Evolutionary conservation across 2,113 vertebrate species (phyloP).

Genomic region (Falco punctatus): DNA sequence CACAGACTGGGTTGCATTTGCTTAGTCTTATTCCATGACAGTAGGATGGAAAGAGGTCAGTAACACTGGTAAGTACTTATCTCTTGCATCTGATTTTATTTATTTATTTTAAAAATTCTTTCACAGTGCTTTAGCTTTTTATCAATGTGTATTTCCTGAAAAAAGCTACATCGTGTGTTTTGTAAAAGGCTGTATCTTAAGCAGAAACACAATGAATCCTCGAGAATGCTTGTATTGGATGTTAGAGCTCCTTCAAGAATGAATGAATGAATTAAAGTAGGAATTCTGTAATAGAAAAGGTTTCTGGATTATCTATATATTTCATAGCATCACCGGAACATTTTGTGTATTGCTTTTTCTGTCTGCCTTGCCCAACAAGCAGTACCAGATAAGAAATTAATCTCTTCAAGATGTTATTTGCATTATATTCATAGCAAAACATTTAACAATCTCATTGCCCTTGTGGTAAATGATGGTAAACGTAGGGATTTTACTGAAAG

Average conservation of each 20-base stretch:
- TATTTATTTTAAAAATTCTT: slow-evolving; percentile 11
- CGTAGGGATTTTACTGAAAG: slow-evolving; percentile 16
- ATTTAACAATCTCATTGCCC: slow-evolving; percentile 5
- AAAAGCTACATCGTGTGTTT: neutral
- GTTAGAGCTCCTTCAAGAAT: slow-evolving; percentile 52
- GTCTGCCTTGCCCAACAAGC: slow-evolving; percentile 9
- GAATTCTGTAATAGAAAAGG: slow-evolving; percentile 51
- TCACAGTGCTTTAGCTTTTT: slow-evolving; percentile 36
- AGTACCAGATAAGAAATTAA: slow-evolving; percentile 7
- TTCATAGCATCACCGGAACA: slow-evolving; percentile 28
- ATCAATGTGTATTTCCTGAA: neutral
- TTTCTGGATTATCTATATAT: slow-evolving; percentile 54
- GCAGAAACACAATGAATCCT: slow-evolving; percentile 53
- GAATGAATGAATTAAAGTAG: slow-evolving; percentile 60
- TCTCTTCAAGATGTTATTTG: slow-evolving; percentile 26
- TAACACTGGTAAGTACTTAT: slow-evolving; percentile 77
- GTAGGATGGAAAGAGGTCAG: slow-evolving; percentile 68
- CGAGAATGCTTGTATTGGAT: slow-evolving; percentile 37
- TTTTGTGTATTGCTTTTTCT: slow-evolving; percentile 51
- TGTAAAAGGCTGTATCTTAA: neutral
- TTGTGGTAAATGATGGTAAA: neutral
- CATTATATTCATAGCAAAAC: slow-evolving; percentile 20
- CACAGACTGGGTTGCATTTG: slow-evolving; percentile 50
- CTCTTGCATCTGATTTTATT: slow-evolving; percentile 43
- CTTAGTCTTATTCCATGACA: slow-evolving; percentile 46